These are phyloP conservation scores for Acanthiza pusilla DNA, from an alignment of 2,797 vertebrate species.

Conservation along the genomic window DNA sequence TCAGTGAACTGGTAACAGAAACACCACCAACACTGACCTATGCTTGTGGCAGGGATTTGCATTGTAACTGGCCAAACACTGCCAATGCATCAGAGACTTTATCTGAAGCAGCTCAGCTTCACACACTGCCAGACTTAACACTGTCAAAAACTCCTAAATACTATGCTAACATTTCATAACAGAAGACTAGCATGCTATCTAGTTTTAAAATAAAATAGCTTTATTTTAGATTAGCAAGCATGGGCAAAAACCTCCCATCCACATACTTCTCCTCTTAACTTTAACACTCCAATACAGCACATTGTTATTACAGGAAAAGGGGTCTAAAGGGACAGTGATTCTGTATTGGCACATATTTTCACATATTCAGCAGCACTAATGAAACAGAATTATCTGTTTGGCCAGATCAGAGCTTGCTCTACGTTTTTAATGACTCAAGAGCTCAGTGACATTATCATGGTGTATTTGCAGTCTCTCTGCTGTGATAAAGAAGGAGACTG, in stretches of 20 bases:
- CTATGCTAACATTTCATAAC: neutral
- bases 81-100: neutral
- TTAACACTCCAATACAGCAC: neutral
- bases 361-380: neutral
- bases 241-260: neutral
- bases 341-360: neutral
- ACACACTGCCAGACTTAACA: neutral
- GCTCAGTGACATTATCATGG: neutral
- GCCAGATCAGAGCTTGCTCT: neutral
- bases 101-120: neutral
- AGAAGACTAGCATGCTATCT: neutral
- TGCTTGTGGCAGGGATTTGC: neutral
- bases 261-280: neutral
- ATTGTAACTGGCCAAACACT: neutral
- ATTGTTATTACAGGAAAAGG: neutral
- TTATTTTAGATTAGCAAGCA: neutral
- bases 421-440: neutral
- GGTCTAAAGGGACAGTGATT: neutral
- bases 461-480: neutral
- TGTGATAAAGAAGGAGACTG: neutral
- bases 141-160: neutral
- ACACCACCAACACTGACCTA: neutral
- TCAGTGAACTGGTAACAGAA: neutral
- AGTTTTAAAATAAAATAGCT: neutral
- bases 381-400: neutral